A percentile compares a stretch with the other conserved stretches of the same genome.
phyloP scores from a whole-genome alignment of 2,797 vertebrate genomes.

The Darevskia nairensis region DNA sequence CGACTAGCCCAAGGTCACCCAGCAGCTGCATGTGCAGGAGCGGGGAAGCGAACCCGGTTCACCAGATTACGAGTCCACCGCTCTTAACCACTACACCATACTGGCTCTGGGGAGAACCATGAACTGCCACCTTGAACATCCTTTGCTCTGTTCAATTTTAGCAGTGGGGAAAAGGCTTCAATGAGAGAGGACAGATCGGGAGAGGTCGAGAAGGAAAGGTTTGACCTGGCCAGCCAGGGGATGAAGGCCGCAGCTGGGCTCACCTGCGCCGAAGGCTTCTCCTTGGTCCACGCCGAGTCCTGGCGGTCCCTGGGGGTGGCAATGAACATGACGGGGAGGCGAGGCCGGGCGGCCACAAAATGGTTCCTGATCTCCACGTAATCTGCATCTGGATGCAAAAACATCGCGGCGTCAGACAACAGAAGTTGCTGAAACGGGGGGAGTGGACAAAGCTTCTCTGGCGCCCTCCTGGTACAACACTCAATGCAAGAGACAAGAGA shows the following conservation, averaged over 20 bases:
- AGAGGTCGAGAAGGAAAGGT: background rate
- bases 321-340: slow-evolving; percentile 91
- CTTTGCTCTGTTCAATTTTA: too few relatives aligned
- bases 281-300: slow-evolving; percentile 90
- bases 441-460: background rate
- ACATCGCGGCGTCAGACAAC: background rate
- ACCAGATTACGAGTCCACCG: too few relatives aligned
- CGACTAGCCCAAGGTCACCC: too few relatives aligned
- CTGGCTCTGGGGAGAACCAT: too few relatives aligned
- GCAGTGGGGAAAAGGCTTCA: too few relatives aligned
- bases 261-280: slow-evolving; percentile 88
- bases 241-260: slow-evolving; percentile 22
- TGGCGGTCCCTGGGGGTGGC: slow-evolving; percentile 90
- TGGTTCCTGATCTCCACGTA: slow-evolving; percentile 89
- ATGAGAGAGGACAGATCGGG: too few relatives aligned
- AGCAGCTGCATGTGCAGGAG: too few relatives aligned
- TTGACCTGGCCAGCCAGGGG: background rate
- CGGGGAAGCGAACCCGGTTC: too few relatives aligned
- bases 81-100: too few relatives aligned
- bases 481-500: background rate
- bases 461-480: background rate
- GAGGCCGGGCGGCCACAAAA: slow-evolving; percentile 87
- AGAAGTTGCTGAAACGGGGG: background rate
- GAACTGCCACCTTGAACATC: too few relatives aligned
- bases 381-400: slow-evolving; percentile 80